A percentile compares a stretch with the other conserved stretches of the same genome.
These are phyloP conservation scores for Mythimna lalbum DNA, from an alignment of 2,888 invertebrate genomes.

Conservation along the genomic window DNA sequence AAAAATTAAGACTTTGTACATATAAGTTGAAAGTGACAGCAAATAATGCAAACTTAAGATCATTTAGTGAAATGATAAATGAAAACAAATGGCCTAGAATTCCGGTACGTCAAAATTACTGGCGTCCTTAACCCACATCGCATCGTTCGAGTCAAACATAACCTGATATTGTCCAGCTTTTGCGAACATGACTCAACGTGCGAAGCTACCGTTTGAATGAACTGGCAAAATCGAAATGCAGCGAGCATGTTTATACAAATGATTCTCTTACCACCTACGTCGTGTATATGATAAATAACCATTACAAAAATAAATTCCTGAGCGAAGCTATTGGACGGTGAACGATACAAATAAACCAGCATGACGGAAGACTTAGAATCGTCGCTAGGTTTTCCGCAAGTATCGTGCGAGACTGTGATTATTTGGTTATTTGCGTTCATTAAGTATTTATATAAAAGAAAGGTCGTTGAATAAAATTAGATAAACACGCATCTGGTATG, in stretches of 20 bases:
- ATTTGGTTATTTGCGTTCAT: conserved; percentile 43
- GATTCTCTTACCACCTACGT: conserved; percentile 48
- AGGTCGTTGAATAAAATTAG: conserved; percentile 59
- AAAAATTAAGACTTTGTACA: conserved; percentile 36
- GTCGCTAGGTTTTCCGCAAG: conserved; percentile 40
- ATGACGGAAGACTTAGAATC: conserved; percentile 62
- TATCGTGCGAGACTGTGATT: conserved; percentile 47
- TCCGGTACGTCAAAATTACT: conserved; percentile 53
- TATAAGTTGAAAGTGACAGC: conserved; percentile 43
- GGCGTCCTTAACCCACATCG: conserved; percentile 70
- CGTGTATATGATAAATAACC: conserved; percentile 52
- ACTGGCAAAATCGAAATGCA: conserved; percentile 55
- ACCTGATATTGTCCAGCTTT: conserved; percentile 67
- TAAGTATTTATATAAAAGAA: conserved; percentile 44
- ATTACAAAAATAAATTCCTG: conserved; percentile 56
- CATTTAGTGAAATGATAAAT: conserved; percentile 67
- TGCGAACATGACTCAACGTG: conserved; percentile 61
- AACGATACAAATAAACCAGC: conserved; percentile 56
- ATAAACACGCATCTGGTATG: conserved; percentile 46
- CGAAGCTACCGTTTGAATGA: conserved; percentile 63
- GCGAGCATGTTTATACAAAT: conserved; percentile 30
- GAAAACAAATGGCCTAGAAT: conserved; percentile 60
- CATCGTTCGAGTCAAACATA: conserved; percentile 56
- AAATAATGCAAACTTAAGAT: conserved; percentile 57
- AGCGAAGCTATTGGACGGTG: conserved; percentile 18